These are phyloP conservation scores for Ceratosolen solmsi DNA, from an alignment of 1,140 invertebrate genomes.

Conservation along the genomic window DNA sequence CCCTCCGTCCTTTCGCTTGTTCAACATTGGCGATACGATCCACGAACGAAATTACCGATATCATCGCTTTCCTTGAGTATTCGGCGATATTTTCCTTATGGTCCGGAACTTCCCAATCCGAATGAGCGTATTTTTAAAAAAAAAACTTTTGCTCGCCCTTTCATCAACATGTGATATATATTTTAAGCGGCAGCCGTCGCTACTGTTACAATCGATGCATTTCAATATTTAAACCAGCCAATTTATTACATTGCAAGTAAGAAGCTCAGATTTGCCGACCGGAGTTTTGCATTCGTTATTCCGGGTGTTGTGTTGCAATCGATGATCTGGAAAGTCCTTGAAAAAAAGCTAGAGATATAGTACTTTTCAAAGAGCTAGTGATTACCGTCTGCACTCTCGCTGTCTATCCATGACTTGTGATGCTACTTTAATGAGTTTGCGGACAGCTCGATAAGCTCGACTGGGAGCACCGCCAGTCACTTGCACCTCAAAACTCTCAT, in stretches of 20 bases:
- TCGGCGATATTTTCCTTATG: background rate
- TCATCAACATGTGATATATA: no score
- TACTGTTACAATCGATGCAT: background rate
- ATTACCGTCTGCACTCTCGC: background rate
- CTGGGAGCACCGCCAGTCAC: no score
- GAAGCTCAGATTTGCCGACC: background rate
- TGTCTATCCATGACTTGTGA: slow-evolving; percentile 5
- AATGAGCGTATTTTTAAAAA: background rate
- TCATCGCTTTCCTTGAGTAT: background rate
- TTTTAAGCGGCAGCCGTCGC: no score
- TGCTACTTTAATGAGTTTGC: slow-evolving; percentile 33
- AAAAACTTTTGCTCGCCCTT: no score
- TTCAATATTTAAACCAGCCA: background rate
- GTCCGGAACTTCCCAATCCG: no score
- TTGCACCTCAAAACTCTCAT: background rate
- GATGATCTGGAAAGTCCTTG: background rate
- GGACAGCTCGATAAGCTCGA: background rate
- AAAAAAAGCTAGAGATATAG: background rate
- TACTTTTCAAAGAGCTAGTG: background rate
- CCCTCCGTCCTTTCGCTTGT: background rate
- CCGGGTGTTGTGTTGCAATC: background rate
- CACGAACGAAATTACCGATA: background rate
- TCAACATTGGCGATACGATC: background rate
- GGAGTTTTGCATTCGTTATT: background rate
- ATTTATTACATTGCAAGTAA: background rate